Conservation (phyloP, 2,888 invertebrate species). For the Atrina japonica region DNA sequence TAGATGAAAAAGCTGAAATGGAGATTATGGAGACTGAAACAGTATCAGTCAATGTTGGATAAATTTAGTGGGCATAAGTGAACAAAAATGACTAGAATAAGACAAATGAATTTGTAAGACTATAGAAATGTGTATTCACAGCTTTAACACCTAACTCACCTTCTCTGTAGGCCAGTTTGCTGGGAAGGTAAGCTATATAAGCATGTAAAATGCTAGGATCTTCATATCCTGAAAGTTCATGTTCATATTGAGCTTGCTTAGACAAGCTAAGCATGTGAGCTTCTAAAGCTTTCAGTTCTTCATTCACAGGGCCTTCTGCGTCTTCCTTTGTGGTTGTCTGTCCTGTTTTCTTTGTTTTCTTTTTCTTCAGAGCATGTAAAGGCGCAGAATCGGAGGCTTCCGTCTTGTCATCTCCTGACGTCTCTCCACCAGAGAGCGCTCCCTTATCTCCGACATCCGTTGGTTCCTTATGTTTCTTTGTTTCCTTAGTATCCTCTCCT, state of each 20-base stretch:
- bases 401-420: constrained; percentile 17
- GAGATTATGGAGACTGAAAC: background rate
- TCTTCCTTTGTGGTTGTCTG: constrained; percentile 61
- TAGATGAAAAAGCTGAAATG: no score
- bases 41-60: background rate
- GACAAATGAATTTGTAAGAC: no score
- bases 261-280: constrained; percentile 77
- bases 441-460: constrained; percentile 28
- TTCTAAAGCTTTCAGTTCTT: constrained; percentile 78
- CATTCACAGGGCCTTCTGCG: constrained; percentile 70
- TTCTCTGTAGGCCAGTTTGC: constrained; percentile 78
- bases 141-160: no score
- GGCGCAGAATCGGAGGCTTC: constrained; percentile 42
- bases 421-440: constrained; percentile 29
- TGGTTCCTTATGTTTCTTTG: constrained; percentile 21
- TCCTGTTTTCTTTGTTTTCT: constrained; percentile 46
- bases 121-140: no score
- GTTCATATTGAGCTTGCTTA: constrained; percentile 77
- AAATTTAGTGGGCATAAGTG: no score
- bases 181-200: constrained; percentile 78
- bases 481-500: constrained; percentile 45
- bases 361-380: constrained; percentile 67
- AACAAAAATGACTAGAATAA: no score
- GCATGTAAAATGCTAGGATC: constrained; percentile 79
- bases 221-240: constrained; percentile 79